Evolutionary conservation across 2,113 vertebrate species (phyloP).

Genomic region (Phyllostomus hastatus): DNA sequence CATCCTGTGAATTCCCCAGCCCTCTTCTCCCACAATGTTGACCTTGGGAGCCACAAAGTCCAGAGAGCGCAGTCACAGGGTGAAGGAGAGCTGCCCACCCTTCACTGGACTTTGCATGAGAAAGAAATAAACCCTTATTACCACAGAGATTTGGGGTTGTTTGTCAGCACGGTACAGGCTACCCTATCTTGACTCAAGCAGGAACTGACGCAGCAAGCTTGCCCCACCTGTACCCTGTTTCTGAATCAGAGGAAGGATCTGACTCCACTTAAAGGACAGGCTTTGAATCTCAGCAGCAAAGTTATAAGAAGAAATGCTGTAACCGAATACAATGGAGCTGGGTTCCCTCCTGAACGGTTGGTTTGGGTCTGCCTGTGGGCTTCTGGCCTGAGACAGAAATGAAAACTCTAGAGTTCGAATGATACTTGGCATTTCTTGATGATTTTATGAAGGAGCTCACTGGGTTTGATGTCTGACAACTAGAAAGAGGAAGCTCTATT

Average conservation of each 20-base stretch:
- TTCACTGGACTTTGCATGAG: not conserved
- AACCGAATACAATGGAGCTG: not conserved
- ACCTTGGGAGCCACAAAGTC: not conserved
- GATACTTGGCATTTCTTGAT: conserved; percentile 27
- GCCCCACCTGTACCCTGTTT: not conserved
- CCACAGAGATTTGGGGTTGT: not conserved
- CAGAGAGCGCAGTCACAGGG: not conserved
- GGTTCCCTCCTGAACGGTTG: not conserved
- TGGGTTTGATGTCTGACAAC: conserved; percentile 26
- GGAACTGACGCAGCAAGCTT: not conserved
- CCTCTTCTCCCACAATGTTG: not conserved
- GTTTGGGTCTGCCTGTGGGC: not conserved
- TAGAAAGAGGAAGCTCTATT: not conserved
- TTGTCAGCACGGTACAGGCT: not conserved
- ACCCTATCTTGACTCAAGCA: not conserved
- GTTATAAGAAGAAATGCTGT: not conserved
- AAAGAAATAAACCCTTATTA: not conserved
- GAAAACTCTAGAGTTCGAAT: not conserved
- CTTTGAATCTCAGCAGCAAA: not conserved
- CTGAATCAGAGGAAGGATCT: not conserved
- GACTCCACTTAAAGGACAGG: conserved; percentile 22
- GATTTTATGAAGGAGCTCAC: conserved; percentile 2
- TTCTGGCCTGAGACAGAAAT: conserved; percentile 20
- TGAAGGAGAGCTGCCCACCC: not conserved
- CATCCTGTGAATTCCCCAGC: not conserved